Conservation (phyloP, 2,113 vertebrate species). For the Epinephelus lanceolatus region DNA sequence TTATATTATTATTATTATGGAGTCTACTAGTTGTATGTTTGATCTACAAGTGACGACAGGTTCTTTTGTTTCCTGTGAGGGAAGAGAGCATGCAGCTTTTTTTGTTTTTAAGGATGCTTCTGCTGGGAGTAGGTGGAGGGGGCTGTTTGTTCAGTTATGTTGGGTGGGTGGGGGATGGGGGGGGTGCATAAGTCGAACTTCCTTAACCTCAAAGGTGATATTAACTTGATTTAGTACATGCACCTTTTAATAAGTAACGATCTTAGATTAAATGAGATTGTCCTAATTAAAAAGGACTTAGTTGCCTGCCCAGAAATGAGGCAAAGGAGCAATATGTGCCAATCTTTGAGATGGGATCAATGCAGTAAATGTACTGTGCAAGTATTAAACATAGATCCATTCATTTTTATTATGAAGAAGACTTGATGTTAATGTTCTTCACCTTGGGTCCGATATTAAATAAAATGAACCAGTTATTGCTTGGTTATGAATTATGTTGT, state of each 20-base stretch:
- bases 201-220: background rate
- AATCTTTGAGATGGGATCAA: conserved; percentile 5
- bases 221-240: background rate
- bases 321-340: background rate
- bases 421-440: conserved; percentile 5
- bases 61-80: too few species aligned
- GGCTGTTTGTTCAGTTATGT: too few species aligned
- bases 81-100: too few species aligned
- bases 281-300: conserved; percentile 8
- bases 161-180: too few species aligned
- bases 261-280: conserved; percentile 6
- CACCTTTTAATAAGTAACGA: conserved; percentile 8
- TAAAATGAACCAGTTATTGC: background rate
- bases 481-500: conserved; percentile 17
- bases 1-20: too few species aligned
- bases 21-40: too few species aligned
- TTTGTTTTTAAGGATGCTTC: too few species aligned
- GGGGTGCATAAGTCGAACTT: too few species aligned
- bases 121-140: too few species aligned
- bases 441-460: conserved; percentile 28
- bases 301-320: background rate
- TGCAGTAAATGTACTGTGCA: background rate
- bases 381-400: background rate
- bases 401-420: conserved; percentile 12
- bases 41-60: too few species aligned